Conservation (phyloP, 1,140 invertebrate species). For the Lamellibrachia luymesi region DNA sequence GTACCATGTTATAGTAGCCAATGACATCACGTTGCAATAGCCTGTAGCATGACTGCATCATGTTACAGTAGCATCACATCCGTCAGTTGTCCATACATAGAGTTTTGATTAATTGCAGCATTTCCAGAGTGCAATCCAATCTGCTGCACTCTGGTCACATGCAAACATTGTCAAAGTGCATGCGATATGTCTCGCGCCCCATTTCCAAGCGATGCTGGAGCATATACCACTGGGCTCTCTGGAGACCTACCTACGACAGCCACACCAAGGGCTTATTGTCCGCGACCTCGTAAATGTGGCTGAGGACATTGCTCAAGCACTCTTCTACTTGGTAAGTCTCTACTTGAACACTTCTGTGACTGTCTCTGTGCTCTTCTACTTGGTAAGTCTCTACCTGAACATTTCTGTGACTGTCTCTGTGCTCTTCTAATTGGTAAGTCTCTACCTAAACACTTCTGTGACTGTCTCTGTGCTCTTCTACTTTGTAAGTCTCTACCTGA, state of each 20-base stretch:
- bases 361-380: not conserved
- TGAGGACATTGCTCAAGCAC: constrained; percentile 14
- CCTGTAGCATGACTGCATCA: too few relatives aligned
- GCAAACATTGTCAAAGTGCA: constrained; percentile 15
- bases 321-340: not conserved
- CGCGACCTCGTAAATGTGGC: constrained; percentile 12
- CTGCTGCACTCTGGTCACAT: constrained; percentile 7
- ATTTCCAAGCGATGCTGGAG: constrained; percentile 18
- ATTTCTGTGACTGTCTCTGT: too few relatives aligned
- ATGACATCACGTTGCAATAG: too few relatives aligned
- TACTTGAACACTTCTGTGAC: not conserved
- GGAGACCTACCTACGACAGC: constrained; percentile 11
- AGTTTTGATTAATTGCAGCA: not conserved
- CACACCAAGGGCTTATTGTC: not conserved
- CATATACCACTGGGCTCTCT: constrained; percentile 13
- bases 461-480: not conserved
- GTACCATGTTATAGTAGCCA: too few relatives aligned
- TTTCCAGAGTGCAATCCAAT: not conserved
- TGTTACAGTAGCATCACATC: too few relatives aligned
- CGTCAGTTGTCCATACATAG: not conserved
- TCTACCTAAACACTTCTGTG: not conserved
- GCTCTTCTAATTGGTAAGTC: not conserved
- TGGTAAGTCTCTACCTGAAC: not conserved
- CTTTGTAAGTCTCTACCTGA: not conserved
- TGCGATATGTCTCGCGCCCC: constrained; percentile 20